Evolutionary conservation across 2,888 invertebrate genomes (phyloP).

Genomic region (Euplagia quadripunctaria): DNA sequence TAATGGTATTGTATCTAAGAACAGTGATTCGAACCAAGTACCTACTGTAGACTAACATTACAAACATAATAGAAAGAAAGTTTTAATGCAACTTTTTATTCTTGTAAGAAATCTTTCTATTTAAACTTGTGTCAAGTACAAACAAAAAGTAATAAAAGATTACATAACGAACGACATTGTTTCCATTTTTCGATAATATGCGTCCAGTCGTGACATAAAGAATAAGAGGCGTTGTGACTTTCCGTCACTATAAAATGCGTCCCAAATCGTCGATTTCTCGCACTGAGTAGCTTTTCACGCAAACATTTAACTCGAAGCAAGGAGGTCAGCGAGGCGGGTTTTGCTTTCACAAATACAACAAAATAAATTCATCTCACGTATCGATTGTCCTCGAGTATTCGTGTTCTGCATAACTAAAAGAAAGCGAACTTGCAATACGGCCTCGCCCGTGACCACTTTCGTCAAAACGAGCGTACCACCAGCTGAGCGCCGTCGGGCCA

Average conservation of each 20-base stretch:
- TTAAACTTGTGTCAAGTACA: conserved; percentile 36
- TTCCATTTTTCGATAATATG: conserved; percentile 40
- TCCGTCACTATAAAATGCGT: conserved; percentile 75
- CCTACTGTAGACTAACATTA: background rate
- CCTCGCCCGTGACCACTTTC: conserved; percentile 76
- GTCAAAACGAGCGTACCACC: conserved; percentile 54
- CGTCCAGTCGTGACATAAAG: conserved; percentile 48
- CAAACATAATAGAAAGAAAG: conserved; percentile 19
- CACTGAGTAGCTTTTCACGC: conserved; percentile 79
- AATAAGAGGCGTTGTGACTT: conserved; percentile 59
- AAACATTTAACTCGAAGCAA: conserved; percentile 78
- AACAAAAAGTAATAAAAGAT: conserved; percentile 42
- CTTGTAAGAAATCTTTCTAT: conserved; percentile 19
- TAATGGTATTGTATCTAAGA: background rate
- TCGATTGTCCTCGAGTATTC: conserved; percentile 84
- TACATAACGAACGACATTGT: conserved; percentile 39
- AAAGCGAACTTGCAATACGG: conserved; percentile 83
- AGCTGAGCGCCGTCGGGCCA: conserved; percentile 31
- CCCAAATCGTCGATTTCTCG: conserved; percentile 81
- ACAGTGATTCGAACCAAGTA: background rate
- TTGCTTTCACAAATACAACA: conserved; percentile 87
- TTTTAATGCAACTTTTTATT: conserved; percentile 20
- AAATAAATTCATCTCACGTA: conserved; percentile 87
- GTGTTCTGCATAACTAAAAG: conserved; percentile 84
- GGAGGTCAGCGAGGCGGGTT: conserved; percentile 83